These are phyloP conservation scores for Loxodonta africana DNA, from an alignment of 2,113 vertebrate genomes.

Conservation along the genomic window DNA sequence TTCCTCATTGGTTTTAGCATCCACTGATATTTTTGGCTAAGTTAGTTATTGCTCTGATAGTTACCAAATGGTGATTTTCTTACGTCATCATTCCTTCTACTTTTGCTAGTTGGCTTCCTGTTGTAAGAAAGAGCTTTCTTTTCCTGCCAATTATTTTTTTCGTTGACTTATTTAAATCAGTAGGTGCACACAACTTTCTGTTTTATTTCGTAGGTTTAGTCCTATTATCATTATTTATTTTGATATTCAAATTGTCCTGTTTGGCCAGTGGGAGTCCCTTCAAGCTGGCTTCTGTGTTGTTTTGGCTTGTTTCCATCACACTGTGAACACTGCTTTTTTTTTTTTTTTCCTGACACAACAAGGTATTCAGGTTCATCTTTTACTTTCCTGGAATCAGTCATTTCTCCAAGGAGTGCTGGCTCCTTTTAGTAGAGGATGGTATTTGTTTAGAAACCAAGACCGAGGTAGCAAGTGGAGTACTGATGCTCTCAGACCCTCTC, in stretches of 20 bases:
- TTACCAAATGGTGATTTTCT: not conserved
- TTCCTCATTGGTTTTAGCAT: not conserved
- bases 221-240: slow-evolving; percentile 22
- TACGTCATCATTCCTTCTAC: not conserved
- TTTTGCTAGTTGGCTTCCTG: slow-evolving; percentile 18
- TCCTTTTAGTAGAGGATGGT: not conserved
- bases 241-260: too few species aligned
- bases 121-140: not conserved
- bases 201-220: not conserved
- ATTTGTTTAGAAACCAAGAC: slow-evolving; percentile 17
- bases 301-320: not conserved
- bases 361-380: not conserved
- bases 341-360: not conserved
- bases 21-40: not conserved
- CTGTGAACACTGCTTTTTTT: not conserved
- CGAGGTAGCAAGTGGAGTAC: not conserved
- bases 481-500: not conserved
- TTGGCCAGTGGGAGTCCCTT: too few species aligned
- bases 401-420: not conserved
- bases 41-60: slow-evolving; percentile 29
- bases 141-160: not conserved
- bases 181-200: not conserved
- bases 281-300: not conserved
- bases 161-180: not conserved
- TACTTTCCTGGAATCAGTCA: not conserved